Base-by-base conservation (phyloP, 30 jellyfish, hydroid and myxozoan genomes). In the Cassiopea andromeda region DNA sequence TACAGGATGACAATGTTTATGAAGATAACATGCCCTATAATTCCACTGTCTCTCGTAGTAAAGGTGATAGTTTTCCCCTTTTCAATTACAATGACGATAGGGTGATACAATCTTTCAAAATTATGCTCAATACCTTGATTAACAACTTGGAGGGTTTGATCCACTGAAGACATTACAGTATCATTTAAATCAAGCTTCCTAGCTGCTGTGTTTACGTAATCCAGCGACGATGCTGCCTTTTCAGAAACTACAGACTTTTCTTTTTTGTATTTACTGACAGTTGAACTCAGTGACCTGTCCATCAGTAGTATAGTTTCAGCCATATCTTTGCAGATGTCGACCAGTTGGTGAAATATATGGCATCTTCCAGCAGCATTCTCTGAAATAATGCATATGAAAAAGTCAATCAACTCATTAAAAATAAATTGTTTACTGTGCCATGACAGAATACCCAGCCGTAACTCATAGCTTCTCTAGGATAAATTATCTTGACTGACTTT, bases 241-340 rank as follows among this genome's bases (percentile, higher is more conserved):
- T 61, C 78, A 16, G 94, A 66, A 43, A 92, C 94, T 1, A 73
- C 66, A 7, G 92, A 80, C 49, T 92, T 93, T 80, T 96, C 99
- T 47, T 92, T 90, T 58, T 85, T 92, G 90, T 92, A 96, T 73
- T 79, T 96, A 66, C 58, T 77, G 72, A 83, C 88, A 17, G 99
- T 87, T 17, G 92, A 75, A 66, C 85, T 80, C 70, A 90, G 80
- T 1, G 98, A 87, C 68, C 80, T 92, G 89, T 91, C 94, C 94
- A 96, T 85, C 73, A 78, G 71, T 5, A 85, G 77, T 17, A 96
- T 49, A 45, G 98, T 96, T 19, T 96, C 99, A 7, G 97, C 99
- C 98, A 96, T 96, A 80, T 96, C 99, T 82, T 92, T 96, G 90
- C 99, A 96, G 44, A 96, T 96, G 91, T 97, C 98, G 54, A 91